Base-by-base conservation (phyloP, 2,113 vertebrate genomes). In the Megalops atlanticus region DNA sequence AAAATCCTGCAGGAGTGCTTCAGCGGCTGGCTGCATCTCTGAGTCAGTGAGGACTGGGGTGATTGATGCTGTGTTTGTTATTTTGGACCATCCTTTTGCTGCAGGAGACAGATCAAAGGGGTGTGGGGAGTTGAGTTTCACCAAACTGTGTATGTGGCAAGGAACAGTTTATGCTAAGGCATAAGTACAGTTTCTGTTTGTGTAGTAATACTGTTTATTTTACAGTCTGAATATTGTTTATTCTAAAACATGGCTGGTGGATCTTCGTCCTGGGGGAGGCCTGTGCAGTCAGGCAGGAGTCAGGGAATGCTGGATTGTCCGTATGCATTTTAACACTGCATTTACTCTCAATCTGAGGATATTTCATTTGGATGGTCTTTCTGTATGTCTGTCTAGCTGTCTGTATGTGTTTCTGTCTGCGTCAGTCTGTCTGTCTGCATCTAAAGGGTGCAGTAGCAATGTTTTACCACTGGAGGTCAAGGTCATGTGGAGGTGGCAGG, bases 401-500 rank as follows among this genome's bases (percentile, higher is more conserved):
- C n/a, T 16, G 16, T 7, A 52, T 52, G 49, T 54, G 49, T 54
- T 54, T 24, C 18, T 3, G 16, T 24, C 18, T 64, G n/a, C 10
- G 58, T 27, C n/a, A n/a, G n/a, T n/a, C n/a, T n/a, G n/a, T 15
- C n/a, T 31, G 24, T 64, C 24, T 4, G 52, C 24, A 58, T n/a
- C 3, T n/a, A 58, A n/a, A n/a, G 31, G 3, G 58, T 5, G 5
- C 18, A 64, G 24, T 10, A 64, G 31, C 24, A 31, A 27, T 31
- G 5, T 31, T 64, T 64, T 11, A 31, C 10, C 24, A 31, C 58
- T 8, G 11, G 11, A 64, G 24, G 80, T 86, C 88, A 90, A 90
- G 89, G 89, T 89, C 84, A 85, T 85, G 84, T 75, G 39, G 6
- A 83, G 78, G n/a, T n/a, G n/a, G 84, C 84, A 83, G 4, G 24